phyloP scores from a whole-genome alignment of 2,113 vertebrate species.

The Xyrauchen texanus region DNA sequence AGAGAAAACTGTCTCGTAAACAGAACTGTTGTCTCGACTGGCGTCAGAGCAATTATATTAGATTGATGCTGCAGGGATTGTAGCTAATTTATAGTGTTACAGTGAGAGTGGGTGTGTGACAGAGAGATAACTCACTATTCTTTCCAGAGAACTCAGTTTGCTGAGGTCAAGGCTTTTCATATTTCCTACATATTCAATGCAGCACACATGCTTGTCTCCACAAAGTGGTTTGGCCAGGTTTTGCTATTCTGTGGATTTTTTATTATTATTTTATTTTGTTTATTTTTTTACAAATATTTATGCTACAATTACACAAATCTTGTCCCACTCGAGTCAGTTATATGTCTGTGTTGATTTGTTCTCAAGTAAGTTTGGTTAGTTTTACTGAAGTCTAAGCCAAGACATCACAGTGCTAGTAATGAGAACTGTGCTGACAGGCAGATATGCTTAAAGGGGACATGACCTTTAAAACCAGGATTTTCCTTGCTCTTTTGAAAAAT shows the following conservation, averaged over 20 bases:
- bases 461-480: too few relatives aligned
- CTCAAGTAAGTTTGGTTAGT: too few relatives aligned
- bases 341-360: too few relatives aligned
- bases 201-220: constrained; percentile 10
- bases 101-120: neutral
- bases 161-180: constrained; percentile 24
- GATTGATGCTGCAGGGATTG: constrained; percentile 35
- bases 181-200: neutral
- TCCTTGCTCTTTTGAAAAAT: too few relatives aligned
- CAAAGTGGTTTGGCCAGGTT: neutral
- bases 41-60: constrained; percentile 63
- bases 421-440: too few relatives aligned
- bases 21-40: constrained; percentile 61
- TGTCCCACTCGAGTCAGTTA: constrained; percentile 5
- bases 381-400: too few relatives aligned
- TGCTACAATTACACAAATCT: neutral
- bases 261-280: neutral
- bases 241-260: neutral
- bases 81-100: neutral
- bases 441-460: too few relatives aligned
- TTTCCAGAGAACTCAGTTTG: constrained; percentile 13
- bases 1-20: constrained; percentile 67
- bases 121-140: neutral
- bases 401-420: too few relatives aligned
- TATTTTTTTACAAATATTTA: too few relatives aligned